Evolutionary conservation across 2,797 vertebrate species (phyloP).

Genomic region (Dallia pectoralis): DNA sequence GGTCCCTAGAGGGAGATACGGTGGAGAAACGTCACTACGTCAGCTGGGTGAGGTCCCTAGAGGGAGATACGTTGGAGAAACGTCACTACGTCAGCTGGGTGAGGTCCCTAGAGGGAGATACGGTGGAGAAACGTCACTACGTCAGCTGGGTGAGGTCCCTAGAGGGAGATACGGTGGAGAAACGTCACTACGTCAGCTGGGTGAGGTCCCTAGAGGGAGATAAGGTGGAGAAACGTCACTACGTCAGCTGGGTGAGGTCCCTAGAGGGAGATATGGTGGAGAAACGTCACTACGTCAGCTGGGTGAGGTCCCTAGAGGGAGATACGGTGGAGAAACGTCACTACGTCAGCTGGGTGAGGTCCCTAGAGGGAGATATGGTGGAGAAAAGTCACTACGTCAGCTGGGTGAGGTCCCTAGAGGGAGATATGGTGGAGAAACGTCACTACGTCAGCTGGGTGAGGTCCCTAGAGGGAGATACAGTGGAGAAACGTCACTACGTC

Average conservation of each 20-base stretch:
- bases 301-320: constrained; percentile 53
- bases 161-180: not conserved
- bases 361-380: constrained; percentile 4
- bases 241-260: constrained; percentile 68
- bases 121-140: not conserved
- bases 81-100: constrained; percentile 58
- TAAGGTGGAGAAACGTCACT: not conserved
- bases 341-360: constrained; percentile 67
- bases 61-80: not conserved
- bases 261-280: constrained; percentile 3
- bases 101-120: constrained; percentile 43
- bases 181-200: constrained; percentile 53
- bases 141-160: constrained; percentile 66
- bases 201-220: constrained; percentile 49
- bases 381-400: constrained; percentile 40
- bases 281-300: constrained; percentile 48
- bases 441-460: constrained; percentile 66
- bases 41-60: constrained; percentile 64
- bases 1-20: constrained; percentile 26
- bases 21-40: not conserved
- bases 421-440: not conserved
- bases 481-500: constrained; percentile 7
- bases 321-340: not conserved
- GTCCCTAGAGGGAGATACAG: constrained; percentile 18
- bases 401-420: constrained; percentile 57